Evolutionary conservation across 2,888 invertebrate species (phyloP).

Genomic region (Brachyopa scutellaris): DNA sequence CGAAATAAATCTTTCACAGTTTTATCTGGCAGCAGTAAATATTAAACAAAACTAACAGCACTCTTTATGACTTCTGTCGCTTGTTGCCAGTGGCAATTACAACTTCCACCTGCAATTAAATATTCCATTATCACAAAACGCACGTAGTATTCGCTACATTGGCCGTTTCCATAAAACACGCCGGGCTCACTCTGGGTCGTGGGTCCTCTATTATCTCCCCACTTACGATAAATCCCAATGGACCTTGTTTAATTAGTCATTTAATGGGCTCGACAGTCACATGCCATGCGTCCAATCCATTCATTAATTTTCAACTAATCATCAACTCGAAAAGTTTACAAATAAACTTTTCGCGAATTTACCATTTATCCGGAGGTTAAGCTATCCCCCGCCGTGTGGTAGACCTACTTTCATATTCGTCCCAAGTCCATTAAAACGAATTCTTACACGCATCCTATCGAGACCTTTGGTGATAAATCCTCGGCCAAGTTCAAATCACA

Average conservation of each 20-base stretch:
- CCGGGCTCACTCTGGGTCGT: background rate
- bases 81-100: conserved; percentile 63
- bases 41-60: conserved; percentile 63
- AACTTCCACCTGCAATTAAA: conserved; percentile 72
- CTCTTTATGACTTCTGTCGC: conserved; percentile 57
- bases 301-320: conserved; percentile 72
- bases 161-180: conserved; percentile 23
- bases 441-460: conserved; percentile 60
- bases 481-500: conserved; percentile 49
- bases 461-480: conserved; percentile 62
- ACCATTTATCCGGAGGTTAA: background rate
- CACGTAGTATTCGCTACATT: conserved; percentile 49
- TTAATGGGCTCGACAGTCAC: conserved; percentile 53
- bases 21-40: conserved; percentile 71
- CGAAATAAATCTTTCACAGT: conserved; percentile 65
- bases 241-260: conserved; percentile 66
- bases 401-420: conserved; percentile 16
- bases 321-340: conserved; percentile 60
- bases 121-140: conserved; percentile 72
- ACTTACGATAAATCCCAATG: conserved; percentile 51
- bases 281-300: conserved; percentile 68
- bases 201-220: conserved; percentile 34
- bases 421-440: conserved; percentile 38
- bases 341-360: conserved; percentile 49
- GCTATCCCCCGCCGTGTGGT: background rate